Base-by-base conservation (phyloP, 1,140 invertebrate genomes). In the Zelostemma sp. region DNA sequence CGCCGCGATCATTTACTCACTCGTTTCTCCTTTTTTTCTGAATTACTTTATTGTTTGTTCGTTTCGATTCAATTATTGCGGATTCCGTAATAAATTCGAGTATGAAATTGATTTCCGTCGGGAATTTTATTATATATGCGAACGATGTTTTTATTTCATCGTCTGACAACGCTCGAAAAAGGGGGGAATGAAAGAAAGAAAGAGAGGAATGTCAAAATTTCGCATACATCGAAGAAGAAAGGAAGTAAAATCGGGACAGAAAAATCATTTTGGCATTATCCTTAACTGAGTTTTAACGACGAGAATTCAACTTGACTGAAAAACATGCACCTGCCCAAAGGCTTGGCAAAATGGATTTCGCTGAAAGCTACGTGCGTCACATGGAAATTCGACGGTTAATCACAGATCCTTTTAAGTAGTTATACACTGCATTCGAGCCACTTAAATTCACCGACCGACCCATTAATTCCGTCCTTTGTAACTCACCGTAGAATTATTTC, bases 231-330 rank as follows among this genome's bases (percentile, higher is more conserved):
- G 14, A 35, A 51, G 19, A 45, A 41, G 51, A 46, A 41, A 47
- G 40, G 33, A n/a, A 35, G 33, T n/a, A 43, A 48, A 58, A 45
- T 41, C n/a, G 61, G 38, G 15, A 63, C 33, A 71, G 61, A 68
- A 71, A 63, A 76, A 78, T 80, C 68, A 72, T 56, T 71, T 65
- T 53, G 68, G 72, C 76, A 80, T 81, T 80, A 82, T 77, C 80
- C 79, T 64, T 83, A 82, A 83, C 78, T 80, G 80, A 83, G 71
- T 80, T 82, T 82, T 82, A 83, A 83, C 79, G 80, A 73, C 75
- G 68, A 43, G 45, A 73, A 78, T 68, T 62, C 66, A 25, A 66
- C 54, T 62, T 59, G 46, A 65, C 53, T 61, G 67, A 62, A 56
- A 63, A 67, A 66, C 61, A 56, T 40, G 54, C 69, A 78, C 69